Percentiles rank a stretch among this genome's conserved stretches.
These are phyloP conservation scores for Microtus ochrogaster DNA, from an alignment of 2,113 vertebrate genomes.

Conservation along the genomic window DNA sequence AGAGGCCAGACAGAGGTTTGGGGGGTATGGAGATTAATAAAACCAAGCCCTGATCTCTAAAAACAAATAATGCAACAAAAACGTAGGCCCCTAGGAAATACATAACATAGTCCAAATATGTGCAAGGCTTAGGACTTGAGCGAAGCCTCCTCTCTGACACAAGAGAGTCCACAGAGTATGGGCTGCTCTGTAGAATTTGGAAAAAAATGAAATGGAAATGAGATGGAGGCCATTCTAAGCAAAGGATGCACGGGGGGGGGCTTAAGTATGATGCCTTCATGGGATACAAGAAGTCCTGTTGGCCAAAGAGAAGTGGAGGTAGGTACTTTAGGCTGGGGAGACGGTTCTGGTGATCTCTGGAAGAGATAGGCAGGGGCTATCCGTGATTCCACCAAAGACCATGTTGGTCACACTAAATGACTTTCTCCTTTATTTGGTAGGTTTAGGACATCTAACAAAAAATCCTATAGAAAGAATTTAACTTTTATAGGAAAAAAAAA, in stretches of 20 bases:
- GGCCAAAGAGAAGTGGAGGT: not conserved
- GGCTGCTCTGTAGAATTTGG: not conserved
- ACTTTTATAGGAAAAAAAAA: not conserved
- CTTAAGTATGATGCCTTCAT: not conserved
- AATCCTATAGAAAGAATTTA: not conserved
- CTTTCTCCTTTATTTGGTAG: not conserved
- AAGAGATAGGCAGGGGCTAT: not conserved
- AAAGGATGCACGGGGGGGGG: not conserved
- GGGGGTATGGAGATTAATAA: not conserved
- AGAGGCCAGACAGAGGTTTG: conserved; percentile 22
- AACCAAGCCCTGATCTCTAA: not conserved
- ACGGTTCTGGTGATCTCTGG: not conserved
- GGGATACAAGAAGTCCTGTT: not conserved
- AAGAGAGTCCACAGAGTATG: not conserved
- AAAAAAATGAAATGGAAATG: conserved; percentile 21
- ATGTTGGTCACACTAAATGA: not conserved
- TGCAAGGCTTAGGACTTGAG: not conserved
- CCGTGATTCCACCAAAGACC: not conserved
- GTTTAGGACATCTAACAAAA: not conserved
- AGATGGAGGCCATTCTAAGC: not conserved
- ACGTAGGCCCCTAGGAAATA: not conserved
- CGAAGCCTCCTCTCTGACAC: not conserved
- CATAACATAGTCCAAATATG: not conserved
- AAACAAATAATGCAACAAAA: not conserved
- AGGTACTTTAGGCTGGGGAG: not conserved